These are phyloP conservation scores for Drosophila meridionalis DNA, from an alignment of 2,888 invertebrate genomes.

Conservation along the genomic window DNA sequence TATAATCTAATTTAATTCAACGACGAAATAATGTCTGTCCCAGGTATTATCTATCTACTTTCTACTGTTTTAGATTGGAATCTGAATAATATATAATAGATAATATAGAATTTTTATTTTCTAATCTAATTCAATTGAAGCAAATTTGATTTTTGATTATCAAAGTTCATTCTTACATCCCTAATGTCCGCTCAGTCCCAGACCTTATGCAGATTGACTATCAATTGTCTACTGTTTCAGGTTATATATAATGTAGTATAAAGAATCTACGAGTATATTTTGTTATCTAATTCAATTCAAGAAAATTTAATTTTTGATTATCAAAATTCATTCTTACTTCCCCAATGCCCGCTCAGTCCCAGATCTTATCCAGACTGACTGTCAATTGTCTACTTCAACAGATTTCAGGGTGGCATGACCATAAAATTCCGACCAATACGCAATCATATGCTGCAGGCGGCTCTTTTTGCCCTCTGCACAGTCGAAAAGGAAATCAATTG, in stretches of 20 bases:
- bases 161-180: slow-evolving; percentile 4
- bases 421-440: slow-evolving; percentile 44
- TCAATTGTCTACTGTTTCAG: slow-evolving; percentile 30
- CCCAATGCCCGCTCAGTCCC: too few species aligned
- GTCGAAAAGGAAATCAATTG: slow-evolving; percentile 55
- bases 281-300: slow-evolving; percentile 5
- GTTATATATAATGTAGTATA: neutral
- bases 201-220: slow-evolving; percentile 24
- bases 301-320: too few species aligned
- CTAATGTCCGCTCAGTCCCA: slow-evolving; percentile 1
- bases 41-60: too few species aligned
- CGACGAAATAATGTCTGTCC: too few species aligned
- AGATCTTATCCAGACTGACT: slow-evolving; percentile 3
- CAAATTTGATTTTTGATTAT: neutral
- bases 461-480: slow-evolving; percentile 9
- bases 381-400: slow-evolving; percentile 23
- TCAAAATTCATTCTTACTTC: too few species aligned
- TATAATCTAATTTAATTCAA: neutral
- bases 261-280: too few species aligned
- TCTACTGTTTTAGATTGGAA: too few species aligned
- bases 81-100: too few species aligned
- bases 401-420: slow-evolving; percentile 21
- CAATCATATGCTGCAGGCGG: slow-evolving; percentile 24
- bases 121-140: too few species aligned
- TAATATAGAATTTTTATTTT: too few species aligned